A percentile compares a stretch with the other conserved stretches of the same genome.
phyloP scores from a whole-genome alignment of 2,797 vertebrate species.

The Rhinella marina region DNA sequence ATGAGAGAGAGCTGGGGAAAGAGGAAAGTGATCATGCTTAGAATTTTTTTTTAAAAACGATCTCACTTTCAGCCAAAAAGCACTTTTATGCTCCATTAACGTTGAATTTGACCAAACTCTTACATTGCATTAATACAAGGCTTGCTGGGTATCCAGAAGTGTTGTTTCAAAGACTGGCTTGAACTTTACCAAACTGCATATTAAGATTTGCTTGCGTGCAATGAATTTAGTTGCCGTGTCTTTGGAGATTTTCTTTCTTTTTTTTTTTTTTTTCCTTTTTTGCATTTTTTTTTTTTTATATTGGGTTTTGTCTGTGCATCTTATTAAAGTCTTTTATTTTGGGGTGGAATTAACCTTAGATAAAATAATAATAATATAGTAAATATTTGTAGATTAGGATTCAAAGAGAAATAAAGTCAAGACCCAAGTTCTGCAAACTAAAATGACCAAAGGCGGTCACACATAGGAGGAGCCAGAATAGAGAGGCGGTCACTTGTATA shows the following conservation, averaged over 20 bases:
- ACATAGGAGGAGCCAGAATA: no score
- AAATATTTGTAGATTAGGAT: no score
- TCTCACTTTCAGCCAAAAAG: slow-evolving; percentile 84
- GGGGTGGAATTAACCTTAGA: no score
- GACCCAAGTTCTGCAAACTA: no score
- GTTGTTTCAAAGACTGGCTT: slow-evolving; percentile 75
- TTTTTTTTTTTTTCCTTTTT: not conserved
- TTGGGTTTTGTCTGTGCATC: not conserved
- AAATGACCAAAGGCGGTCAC: no score
- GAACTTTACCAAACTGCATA: slow-evolving; percentile 83
- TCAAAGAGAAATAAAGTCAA: no score
- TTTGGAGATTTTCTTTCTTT: slow-evolving; percentile 29
- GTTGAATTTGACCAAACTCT: slow-evolving; percentile 82
- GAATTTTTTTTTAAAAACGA: slow-evolving; percentile 82
- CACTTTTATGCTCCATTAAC: slow-evolving; percentile 87
- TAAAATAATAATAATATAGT: no score
- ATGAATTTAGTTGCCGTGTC: slow-evolving; percentile 67
- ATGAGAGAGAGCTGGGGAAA: slow-evolving; percentile 58
- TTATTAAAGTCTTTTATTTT: not conserved
- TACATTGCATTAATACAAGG: slow-evolving; percentile 80
- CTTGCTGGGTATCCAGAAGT: slow-evolving; percentile 80
- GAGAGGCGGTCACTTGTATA: no score
- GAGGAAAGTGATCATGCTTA: slow-evolving; percentile 82
- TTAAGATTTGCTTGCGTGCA: slow-evolving; percentile 75
- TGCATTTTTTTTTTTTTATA: not conserved